Percentiles rank a stretch among this genome's conserved stretches.
Conservation (phyloP, 1,140 invertebrate species). For the Panagrolaimus sp. region DNA sequence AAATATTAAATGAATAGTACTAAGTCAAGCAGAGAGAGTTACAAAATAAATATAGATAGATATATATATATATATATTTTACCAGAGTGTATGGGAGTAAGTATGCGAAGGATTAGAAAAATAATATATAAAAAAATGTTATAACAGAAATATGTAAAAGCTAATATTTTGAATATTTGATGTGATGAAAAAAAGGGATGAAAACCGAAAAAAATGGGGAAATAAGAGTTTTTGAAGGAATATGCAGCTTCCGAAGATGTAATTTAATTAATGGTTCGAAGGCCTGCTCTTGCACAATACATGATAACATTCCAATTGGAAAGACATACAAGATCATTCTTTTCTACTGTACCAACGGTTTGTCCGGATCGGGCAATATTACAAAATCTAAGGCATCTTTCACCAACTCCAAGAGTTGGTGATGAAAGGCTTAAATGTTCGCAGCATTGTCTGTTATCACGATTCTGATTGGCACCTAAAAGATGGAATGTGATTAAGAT, state of each 20-base stretch:
- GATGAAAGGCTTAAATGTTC: slow-evolving; percentile 32
- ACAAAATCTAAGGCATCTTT: slow-evolving; percentile 52
- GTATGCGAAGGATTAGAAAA: too few species aligned
- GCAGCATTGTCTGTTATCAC: slow-evolving; percentile 49
- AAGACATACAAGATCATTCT: slow-evolving; percentile 47
- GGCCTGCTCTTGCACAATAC: slow-evolving; percentile 49
- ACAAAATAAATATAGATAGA: too few species aligned
- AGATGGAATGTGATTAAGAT: too few species aligned
- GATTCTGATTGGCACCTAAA: slow-evolving; percentile 51
- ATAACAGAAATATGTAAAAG: too few species aligned
- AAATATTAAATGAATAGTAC: too few species aligned
- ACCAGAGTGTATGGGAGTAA: too few species aligned
- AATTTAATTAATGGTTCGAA: slow-evolving; percentile 42
- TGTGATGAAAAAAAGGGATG: neutral
- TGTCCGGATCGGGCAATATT: slow-evolving; percentile 39
- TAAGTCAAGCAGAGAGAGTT: too few species aligned
- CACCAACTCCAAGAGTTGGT: slow-evolving; percentile 45
- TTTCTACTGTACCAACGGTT: slow-evolving; percentile 39
- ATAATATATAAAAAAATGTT: too few species aligned
- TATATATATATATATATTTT: too few species aligned
- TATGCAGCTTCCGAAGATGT: neutral
- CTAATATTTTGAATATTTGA: slow-evolving; percentile 6
- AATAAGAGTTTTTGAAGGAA: neutral
- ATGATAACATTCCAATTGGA: slow-evolving; percentile 53
- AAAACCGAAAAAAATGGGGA: neutral